phyloP scores from a whole-genome alignment of 2,113 vertebrate species.

The Butorides virescens region DNA sequence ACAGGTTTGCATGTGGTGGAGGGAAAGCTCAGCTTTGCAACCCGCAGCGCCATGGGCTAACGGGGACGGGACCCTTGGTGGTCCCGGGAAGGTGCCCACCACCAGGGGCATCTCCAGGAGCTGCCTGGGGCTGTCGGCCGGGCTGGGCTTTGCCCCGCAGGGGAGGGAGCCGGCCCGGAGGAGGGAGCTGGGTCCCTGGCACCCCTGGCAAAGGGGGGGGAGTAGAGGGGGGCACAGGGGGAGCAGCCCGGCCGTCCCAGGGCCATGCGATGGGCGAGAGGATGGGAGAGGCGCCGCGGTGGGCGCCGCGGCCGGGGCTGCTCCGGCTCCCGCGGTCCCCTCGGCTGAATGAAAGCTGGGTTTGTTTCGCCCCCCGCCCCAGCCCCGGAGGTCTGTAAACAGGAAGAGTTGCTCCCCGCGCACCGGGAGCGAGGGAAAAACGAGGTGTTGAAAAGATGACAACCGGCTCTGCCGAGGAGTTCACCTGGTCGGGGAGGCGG shows the following conservation, averaged over 20 bases:
- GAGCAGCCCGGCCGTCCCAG: neutral
- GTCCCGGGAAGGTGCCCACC: neutral
- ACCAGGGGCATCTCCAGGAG: neutral
- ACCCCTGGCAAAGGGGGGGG: neutral
- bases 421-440: constrained; percentile 58
- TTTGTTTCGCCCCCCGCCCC: constrained; percentile 60
- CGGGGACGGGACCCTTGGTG: accelerated
- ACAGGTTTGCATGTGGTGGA: accelerated
- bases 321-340: neutral
- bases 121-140: accelerated
- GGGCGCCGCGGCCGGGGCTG: accelerated
- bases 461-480: constrained; percentile 49
- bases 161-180: neutral
- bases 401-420: constrained; percentile 61
- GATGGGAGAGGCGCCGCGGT: neutral
- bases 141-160: neutral
- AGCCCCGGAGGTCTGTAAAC: constrained; percentile 59
- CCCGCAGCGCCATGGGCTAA: accelerated
- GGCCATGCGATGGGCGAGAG: accelerated
- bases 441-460: constrained; percentile 76
- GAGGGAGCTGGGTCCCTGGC: neutral
- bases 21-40: neutral
- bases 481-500: constrained; percentile 62
- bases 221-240: neutral
- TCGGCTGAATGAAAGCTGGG: neutral